A percentile compares a stretch with the other conserved stretches of the same genome.
Conservation (phyloP, 2,797 vertebrate species). For the Sebastes paucispinis region DNA sequence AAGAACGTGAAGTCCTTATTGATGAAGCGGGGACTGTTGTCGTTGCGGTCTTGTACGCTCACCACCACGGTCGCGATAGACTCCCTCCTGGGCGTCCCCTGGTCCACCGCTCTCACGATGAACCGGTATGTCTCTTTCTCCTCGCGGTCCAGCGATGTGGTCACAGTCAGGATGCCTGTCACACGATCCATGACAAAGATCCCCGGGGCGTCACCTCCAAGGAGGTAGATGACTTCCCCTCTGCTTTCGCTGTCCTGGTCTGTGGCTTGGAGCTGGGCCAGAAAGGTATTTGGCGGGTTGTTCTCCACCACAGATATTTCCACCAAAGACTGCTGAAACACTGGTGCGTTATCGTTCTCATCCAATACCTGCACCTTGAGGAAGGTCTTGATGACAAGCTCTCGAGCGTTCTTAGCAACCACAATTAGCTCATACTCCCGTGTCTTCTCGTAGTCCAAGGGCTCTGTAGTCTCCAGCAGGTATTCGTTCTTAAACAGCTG, state of each 20-base stretch:
- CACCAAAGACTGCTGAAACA: constrained; percentile 90
- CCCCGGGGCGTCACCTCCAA: constrained; percentile 90
- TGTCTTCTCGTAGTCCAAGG: constrained; percentile 91
- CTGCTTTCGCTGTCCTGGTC: constrained; percentile 91
- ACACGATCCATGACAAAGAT: constrained; percentile 89
- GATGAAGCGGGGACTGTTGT: constrained; percentile 97
- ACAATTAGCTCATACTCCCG: constrained; percentile 89
- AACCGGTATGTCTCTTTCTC: constrained; percentile 96
- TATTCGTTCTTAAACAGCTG: constrained; percentile 91
- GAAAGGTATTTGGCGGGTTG: constrained; percentile 90
- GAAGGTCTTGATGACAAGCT: constrained; percentile 86
- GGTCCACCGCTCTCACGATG: constrained; percentile 91
- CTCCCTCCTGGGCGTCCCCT: constrained; percentile 90
- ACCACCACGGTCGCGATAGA: constrained; percentile 91
- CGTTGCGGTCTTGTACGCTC: constrained; percentile 94
- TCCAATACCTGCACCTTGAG: constrained; percentile 91
- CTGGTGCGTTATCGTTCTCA: constrained; percentile 94
- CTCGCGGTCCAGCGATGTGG: constrained; percentile 92
- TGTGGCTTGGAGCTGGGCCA: constrained; percentile 90
- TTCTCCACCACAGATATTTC: constrained; percentile 96
- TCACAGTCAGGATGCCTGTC: constrained; percentile 91
- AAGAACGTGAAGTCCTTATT: constrained; percentile 99
- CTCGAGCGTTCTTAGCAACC: constrained; percentile 84
- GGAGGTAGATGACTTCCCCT: constrained; percentile 90
- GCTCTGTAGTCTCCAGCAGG: constrained; percentile 91